A percentile compares a stretch with the other conserved stretches of the same genome.
phyloP scores from a whole-genome alignment of 2,797 vertebrate species.

The Calcarius lapponicus region DNA sequence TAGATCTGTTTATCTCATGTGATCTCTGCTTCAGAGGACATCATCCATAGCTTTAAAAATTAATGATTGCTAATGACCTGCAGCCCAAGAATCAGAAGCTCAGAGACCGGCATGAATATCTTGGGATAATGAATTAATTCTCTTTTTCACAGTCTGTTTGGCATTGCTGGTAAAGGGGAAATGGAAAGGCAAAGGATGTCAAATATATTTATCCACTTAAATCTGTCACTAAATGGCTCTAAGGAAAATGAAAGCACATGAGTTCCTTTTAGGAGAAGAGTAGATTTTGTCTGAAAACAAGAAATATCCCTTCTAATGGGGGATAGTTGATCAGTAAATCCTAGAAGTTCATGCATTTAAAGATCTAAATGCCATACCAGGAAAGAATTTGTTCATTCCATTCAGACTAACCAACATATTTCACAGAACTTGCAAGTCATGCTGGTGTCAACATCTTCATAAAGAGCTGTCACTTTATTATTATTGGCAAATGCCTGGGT shows the following conservation, averaged over 20 bases:
- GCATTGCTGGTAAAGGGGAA: background rate
- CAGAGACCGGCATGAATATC: constrained; percentile 7
- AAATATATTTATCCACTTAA: constrained; percentile 19
- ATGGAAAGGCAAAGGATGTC: background rate
- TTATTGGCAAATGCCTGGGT: background rate
- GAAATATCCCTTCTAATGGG: background rate
- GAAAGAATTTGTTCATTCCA: background rate
- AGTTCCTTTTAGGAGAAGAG: background rate
- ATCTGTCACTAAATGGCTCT: background rate
- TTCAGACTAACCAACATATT: background rate
- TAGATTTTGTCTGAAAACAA: background rate
- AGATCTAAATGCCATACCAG: background rate
- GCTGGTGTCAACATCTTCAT: background rate
- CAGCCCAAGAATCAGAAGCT: constrained; percentile 1
- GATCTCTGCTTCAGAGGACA: background rate
- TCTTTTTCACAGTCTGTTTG: constrained; percentile 14
- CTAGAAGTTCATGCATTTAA: background rate
- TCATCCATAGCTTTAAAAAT: constrained; percentile 25
- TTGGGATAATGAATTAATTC: constrained; percentile 42
- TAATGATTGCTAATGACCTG: constrained; percentile 51
- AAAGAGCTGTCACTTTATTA: background rate
- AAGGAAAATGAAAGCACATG: background rate
- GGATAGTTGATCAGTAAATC: background rate
- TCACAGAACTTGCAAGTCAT: background rate
- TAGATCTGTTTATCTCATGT: background rate